Base-by-base conservation (phyloP, 2,797 vertebrate genomes). In the Pterois miles region DNA sequence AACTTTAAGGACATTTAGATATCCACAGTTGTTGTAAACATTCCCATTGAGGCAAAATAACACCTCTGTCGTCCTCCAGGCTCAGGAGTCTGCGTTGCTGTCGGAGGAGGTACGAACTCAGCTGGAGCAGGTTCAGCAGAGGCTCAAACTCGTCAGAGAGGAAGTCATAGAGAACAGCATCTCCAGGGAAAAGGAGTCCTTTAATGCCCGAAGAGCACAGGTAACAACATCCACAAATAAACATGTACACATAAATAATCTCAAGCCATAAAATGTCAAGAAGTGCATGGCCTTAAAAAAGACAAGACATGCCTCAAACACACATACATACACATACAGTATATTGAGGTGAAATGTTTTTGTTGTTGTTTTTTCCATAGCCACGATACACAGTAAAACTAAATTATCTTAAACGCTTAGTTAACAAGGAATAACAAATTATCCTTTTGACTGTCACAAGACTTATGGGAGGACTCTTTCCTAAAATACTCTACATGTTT, bases 101-200 rank as follows among this genome's bases (percentile, higher is more conserved):
- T 98, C 97, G 0, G 98, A 99, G 85, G 98, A 99, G 68, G 89
- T 98, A 60, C 96, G 97, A 50, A 72, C 94, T 23, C 98, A 99
- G 73, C 88, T 99, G 75, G 98, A 99, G 20, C 81, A 96, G 76
- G 96, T 97, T 43, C 98, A 99, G 90, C 97, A 98, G 91, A 97
- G 97, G 80, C 94, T 99, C 40, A 95, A 92, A 34, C 93, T 97
- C 69, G 97, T 99, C 86, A 94, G 98, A 76, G 97, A 97, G 80
- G 98, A 99, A 85, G 98, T 99, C 0, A 91, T 99, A 2, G 98
- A 99, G 90, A 99, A 97, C 94, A 98, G 97, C 92, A 96, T 98
- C 81, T 97, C 97, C 57, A 95, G 97, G 80, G 98, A 99, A 89
- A 99, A 99, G 76, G 98, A 99, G 86, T 96, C 98, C 56, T 99